Base-by-base conservation (phyloP, 1,140 invertebrate genomes). In the Caerostris darwini region DNA sequence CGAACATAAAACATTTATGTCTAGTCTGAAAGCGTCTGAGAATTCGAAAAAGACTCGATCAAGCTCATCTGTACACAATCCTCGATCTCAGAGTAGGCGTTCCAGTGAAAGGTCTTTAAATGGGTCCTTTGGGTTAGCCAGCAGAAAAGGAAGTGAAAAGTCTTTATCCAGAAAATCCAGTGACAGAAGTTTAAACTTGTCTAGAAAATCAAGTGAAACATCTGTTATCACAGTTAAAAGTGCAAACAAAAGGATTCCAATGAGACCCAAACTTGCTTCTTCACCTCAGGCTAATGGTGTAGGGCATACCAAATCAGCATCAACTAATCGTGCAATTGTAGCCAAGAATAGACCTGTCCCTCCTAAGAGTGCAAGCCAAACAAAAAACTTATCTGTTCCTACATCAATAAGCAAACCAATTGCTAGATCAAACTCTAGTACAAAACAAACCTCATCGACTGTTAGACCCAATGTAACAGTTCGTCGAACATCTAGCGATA, bases 161-260 rank as follows among this genome's bases (percentile, higher is more conserved):
- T 90, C 86, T 12, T n/a, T 94, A 34, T 94, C 94, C 12, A 19
- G 93, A 69, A 64, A 64, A 69, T 94, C 93, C 3, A 94, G 94
- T n/a, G 94, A 94, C 34, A 85, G 58, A 81, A 91, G 89, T 57
- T 56, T 94, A 17, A 92, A 91, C 64, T 92, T 94, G 19, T 94
- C 94, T 8, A 86, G 90, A 69, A 94, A 94, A 92, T 94, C 94
- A 53, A 94, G 94, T 64, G 94, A 94, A 88, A 64, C 83, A 6
- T 94, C 94, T 17, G 67, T 94, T 14, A 53, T 90, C 14, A 94
- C 94, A 50, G 94, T 94, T 6, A 94, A 90, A 69, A 87, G 67
- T 71, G 87, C n/a, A 14, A 94, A 82, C 59, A 34, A 61, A 61
- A 90, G 87, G 57, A 89, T 14, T 58, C 54, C 87, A 34, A 69